Percentiles rank a stretch among this genome's conserved stretches.
Conservation (phyloP, 2,113 vertebrate species). For the Actenoides hombroni region DNA sequence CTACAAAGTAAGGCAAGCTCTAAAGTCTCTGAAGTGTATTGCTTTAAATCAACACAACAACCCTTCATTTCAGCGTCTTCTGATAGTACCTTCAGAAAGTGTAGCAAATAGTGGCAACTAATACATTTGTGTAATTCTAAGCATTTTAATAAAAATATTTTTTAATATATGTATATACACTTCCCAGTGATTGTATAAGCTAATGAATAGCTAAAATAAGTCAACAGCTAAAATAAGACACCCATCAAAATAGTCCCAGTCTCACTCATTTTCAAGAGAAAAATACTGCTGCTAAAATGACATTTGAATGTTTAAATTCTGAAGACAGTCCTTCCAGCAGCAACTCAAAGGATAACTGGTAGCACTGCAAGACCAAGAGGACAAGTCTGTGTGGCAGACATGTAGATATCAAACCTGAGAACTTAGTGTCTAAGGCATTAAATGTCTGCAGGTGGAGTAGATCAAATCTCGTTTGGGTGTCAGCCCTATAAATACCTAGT, state of each 20-base stretch:
- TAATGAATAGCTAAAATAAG: neutral
- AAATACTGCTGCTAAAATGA: neutral
- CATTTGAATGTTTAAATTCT: neutral
- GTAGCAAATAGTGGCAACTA: neutral
- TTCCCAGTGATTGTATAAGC: neutral
- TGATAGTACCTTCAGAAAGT: neutral
- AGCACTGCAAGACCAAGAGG: neutral
- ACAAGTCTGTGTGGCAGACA: neutral
- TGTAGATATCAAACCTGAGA: neutral
- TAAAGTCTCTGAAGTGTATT: neutral
- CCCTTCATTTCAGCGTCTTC: neutral
- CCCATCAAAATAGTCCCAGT: neutral
- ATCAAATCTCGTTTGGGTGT: neutral
- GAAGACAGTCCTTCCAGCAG: neutral
- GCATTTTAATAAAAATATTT: neutral
- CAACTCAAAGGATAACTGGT: neutral
- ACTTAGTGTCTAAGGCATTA: neutral
- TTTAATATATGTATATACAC: neutral
- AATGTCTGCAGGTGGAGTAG: neutral
- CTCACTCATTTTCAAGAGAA: neutral
- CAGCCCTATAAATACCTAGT: neutral
- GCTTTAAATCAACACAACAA: neutral
- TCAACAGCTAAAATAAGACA: too few relatives aligned
- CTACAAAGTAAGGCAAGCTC: neutral
- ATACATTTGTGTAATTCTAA: neutral